A percentile compares a stretch with the other conserved stretches of the same genome.
Evolutionary conservation across 2,888 invertebrate species (phyloP).

Genomic region (Temnothorax ravouxi): DNA sequence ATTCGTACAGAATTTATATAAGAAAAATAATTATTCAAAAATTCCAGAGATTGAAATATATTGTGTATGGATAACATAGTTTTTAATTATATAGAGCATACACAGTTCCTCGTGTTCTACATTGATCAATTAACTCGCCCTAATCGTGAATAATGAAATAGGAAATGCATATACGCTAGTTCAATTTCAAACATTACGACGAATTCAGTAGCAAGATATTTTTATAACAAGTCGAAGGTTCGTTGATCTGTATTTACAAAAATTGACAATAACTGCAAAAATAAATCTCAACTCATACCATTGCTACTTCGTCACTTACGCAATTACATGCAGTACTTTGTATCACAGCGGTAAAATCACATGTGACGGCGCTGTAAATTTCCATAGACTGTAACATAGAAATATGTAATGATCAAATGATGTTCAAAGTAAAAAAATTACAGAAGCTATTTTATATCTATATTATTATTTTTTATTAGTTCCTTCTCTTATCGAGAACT

Average conservation of each 20-base stretch:
- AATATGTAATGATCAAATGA: constrained; percentile 38
- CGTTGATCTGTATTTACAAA: constrained; percentile 71
- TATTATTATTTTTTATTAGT: constrained; percentile 37
- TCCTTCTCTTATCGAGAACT: background rate
- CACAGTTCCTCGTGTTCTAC: constrained; percentile 56
- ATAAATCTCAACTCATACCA: constrained; percentile 32
- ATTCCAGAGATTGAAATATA: constrained; percentile 35
- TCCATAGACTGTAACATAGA: constrained; percentile 41
- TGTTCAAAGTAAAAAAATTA: constrained; percentile 39
- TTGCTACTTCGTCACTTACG: constrained; percentile 36
- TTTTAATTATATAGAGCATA: constrained; percentile 39
- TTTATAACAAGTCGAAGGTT: constrained; percentile 65
- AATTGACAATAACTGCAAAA: constrained; percentile 72
- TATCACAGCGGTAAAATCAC: constrained; percentile 36
- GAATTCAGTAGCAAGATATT: constrained; percentile 67
- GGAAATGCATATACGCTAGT: constrained; percentile 50
- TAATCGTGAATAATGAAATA: constrained; percentile 40
- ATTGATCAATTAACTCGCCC: constrained; percentile 40
- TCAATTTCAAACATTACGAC: constrained; percentile 43
- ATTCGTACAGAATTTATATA: constrained; percentile 31
- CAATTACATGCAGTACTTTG: constrained; percentile 46
- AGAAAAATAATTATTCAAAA: background rate
- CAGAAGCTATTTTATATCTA: constrained; percentile 29
- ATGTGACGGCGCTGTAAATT: constrained; percentile 30
- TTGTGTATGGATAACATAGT: constrained; percentile 24